Evolutionary conservation across 2,113 vertebrate genomes (phyloP), one percentile per base, ranked within the genome.

Genomic region (Tautogolabrus adspersus): DNA sequence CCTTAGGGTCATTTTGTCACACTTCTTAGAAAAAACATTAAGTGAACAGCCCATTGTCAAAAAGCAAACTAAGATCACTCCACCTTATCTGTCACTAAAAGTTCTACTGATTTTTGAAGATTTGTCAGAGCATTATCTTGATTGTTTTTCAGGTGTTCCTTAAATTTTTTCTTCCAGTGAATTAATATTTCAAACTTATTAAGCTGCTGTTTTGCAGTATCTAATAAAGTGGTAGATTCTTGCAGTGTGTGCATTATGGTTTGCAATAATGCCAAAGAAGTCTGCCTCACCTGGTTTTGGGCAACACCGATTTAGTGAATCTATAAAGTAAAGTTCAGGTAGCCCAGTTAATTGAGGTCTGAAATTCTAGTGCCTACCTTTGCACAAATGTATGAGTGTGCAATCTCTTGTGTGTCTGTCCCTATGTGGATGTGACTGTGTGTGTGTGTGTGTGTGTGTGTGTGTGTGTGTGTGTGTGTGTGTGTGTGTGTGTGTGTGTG

Each of bases 251-350:
- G 15, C 6, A 3, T 59, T 78, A 40, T 15, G 61, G 54, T 42
- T 26, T 13, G 64, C 64, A 58, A 42, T 42, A 19, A 16, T 72
- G 13, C 42, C 58, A 74, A 38, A 73, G 47, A 46, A 13, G 30
- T 37, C 55, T 60, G 37, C 38, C 30, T 46, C 8, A 5, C 19
- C 11, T 70, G 15, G 23, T 56, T 69, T 74, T 55, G 15, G 26
- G 46, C 8, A 59, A 23, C 46, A 26, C 0, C 34, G 34, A 66
- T 73, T 73, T 10, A 58, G 18, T 42, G 21, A 37, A 23, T 64
- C 11, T 60, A 42, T 44, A 57, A 49, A 74, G 61, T 63, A n/a
- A 75, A 84, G 44, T 62, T 58, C 61, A 13, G 51, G 57, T 52
- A 62, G 7, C 18, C 0, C 15, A 4, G 44, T 15, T 46, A 1